A percentile compares a stretch with the other conserved stretches of the same genome.
These are phyloP conservation scores for Sturnus vulgaris DNA, from an alignment of 2,113 vertebrate genomes.

Conservation along the genomic window DNA sequence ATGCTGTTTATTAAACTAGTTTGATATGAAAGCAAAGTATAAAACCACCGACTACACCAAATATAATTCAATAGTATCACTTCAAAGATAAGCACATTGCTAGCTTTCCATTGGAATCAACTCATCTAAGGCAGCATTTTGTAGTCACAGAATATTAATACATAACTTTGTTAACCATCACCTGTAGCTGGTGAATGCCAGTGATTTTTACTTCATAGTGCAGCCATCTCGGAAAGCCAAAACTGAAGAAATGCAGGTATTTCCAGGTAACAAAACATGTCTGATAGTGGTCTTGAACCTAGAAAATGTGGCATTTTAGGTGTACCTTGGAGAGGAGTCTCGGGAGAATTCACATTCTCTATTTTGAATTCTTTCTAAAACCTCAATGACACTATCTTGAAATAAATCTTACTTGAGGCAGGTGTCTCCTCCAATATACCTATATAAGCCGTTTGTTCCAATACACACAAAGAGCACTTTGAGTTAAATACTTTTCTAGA, in stretches of 20 bases:
- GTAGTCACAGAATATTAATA: slow-evolving; percentile 44
- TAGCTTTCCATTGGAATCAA: slow-evolving; percentile 48
- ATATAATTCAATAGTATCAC: slow-evolving; percentile 14
- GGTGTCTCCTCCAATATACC: background rate
- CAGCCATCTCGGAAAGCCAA: slow-evolving; percentile 16
- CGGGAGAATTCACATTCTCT: background rate
- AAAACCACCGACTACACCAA: background rate
- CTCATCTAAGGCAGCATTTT: slow-evolving; percentile 23
- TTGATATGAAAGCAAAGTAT: background rate
- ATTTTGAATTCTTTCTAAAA: slow-evolving; percentile 26
- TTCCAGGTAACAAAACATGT: slow-evolving; percentile 49
- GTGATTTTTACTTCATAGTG: slow-evolving; percentile 50
- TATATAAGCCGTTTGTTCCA: background rate
- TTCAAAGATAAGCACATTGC: slow-evolving; percentile 45
- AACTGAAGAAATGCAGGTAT: slow-evolving; percentile 40
- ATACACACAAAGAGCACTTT: background rate
- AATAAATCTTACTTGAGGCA: slow-evolving; percentile 12
- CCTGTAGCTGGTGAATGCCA: slow-evolving; percentile 32
- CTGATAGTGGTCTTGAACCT: slow-evolving; percentile 13
- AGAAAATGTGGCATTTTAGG: slow-evolving; percentile 47
- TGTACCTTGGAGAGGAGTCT: background rate
- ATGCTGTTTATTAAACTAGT: slow-evolving; percentile 12
- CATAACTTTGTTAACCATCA: slow-evolving; percentile 40
- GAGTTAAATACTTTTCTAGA: slow-evolving; percentile 38
- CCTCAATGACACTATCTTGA: slow-evolving; percentile 20